Evolutionary conservation across 2,888 invertebrate species (phyloP).

Genomic region (Ormyrus nitidulus): DNA sequence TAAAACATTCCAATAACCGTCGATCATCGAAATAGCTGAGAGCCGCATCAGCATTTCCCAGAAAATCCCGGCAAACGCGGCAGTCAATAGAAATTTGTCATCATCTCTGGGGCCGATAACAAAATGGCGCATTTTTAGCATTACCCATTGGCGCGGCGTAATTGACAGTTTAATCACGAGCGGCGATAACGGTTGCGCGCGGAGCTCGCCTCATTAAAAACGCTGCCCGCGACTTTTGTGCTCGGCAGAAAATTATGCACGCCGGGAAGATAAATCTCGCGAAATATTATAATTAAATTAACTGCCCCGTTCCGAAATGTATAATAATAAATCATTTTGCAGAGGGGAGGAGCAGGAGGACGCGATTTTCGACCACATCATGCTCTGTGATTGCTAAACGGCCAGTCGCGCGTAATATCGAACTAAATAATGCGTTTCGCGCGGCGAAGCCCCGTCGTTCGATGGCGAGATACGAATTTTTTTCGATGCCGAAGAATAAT

Average conservation of each 20-base stretch:
- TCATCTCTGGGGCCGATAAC: slow-evolving; percentile 13
- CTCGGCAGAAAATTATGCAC: slow-evolving; percentile 18
- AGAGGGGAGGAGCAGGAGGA: slow-evolving; percentile 9
- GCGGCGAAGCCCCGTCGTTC: background rate
- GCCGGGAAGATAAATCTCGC: slow-evolving; percentile 27
- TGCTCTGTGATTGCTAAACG: slow-evolving; percentile 66
- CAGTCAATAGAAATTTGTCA: slow-evolving; percentile 3
- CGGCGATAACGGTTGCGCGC: slow-evolving; percentile 23
- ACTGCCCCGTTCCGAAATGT: slow-evolving; percentile 23
- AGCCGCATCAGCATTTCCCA: too few species aligned
- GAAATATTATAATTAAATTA: slow-evolving; percentile 51
- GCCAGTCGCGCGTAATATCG: slow-evolving; percentile 53
- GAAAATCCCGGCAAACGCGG: too few species aligned
- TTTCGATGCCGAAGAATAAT: background rate
- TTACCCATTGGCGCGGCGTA: slow-evolving; percentile 25
- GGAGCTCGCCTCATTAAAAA: slow-evolving; percentile 43
- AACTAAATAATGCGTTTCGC: slow-evolving; percentile 1
- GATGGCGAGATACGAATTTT: slow-evolving; percentile 19
- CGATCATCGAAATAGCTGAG: background rate
- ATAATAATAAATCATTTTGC: slow-evolving; percentile 50
- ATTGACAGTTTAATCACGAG: slow-evolving; percentile 50
- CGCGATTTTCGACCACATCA: slow-evolving; percentile 66
- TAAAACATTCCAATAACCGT: too few species aligned
- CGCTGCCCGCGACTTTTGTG: background rate
- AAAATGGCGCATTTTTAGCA: slow-evolving; percentile 13